Conservation (phyloP, 2,888 invertebrate species). For the Brenthis daphne region DNA sequence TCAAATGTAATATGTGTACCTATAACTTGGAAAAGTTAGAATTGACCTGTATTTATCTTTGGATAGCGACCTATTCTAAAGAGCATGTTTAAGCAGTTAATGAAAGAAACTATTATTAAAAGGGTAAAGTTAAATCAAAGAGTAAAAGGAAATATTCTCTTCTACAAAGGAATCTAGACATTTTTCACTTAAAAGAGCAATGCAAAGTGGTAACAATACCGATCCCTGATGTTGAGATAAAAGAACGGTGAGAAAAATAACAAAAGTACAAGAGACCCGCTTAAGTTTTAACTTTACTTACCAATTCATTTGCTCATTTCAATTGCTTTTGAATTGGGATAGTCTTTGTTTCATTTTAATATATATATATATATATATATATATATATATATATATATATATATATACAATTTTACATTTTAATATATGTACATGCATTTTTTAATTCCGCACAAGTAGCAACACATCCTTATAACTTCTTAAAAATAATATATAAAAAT, state of each 20-base stretch:
- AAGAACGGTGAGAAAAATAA: conserved; percentile 18
- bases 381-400: too few species aligned
- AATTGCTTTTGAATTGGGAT: conserved; percentile 15
- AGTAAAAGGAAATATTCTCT: conserved; percentile 20
- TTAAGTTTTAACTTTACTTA: conserved; percentile 9
- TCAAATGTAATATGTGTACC: too few species aligned
- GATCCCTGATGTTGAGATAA: conserved; percentile 43
- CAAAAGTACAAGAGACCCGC: conserved; percentile 16
- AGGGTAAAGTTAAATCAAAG: conserved; percentile 22
- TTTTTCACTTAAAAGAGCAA: conserved; percentile 29
- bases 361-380: neutral
- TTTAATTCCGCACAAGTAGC: too few species aligned
- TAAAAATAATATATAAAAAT: neutral
- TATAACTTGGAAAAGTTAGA: too few species aligned
- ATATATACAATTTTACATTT: too few species aligned
- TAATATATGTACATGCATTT: too few species aligned
- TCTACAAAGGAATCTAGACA: conserved; percentile 22
- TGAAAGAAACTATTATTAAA: conserved; percentile 31
- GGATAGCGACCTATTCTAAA: too few species aligned
- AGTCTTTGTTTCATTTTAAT: conserved; percentile 14
- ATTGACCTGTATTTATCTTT: too few species aligned
- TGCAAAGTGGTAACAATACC: conserved; percentile 36
- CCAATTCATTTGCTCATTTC: conserved; percentile 13
- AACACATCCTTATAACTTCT: neutral
- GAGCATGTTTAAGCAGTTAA: conserved; percentile 4